Evolutionary conservation across 2,888 invertebrate genomes (phyloP), one percentile per base, ranked within the genome.

Genomic region (Drosophila anceps): DNA sequence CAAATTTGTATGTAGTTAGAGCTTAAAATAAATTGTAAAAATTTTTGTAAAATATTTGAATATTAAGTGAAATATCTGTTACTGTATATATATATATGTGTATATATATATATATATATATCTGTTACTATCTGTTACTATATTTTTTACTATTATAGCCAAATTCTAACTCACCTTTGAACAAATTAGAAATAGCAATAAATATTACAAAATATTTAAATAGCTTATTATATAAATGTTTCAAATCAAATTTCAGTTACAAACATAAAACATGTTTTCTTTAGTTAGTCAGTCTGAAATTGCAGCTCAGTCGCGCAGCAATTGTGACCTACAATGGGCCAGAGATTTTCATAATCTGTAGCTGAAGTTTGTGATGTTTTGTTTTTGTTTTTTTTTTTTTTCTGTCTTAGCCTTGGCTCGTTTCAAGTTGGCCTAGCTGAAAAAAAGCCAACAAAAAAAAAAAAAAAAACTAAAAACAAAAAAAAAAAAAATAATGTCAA

Each of bases 401-500:
- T 31, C 54, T 69, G 70, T 54, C 31, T 71, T 33, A 54, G 65
- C 71, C 71, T 72, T 72, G 71, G 71, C 73, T 72, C 63, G 39
- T 57, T 24, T 51, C 29, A 46, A 57, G 55, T 54, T 69, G 71
- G 70, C 69, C 61, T 61, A 70, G 60, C 60, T 24, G 31, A 33
- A 41, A 58, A 41, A 33, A 33, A 48, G 24, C 18, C 41, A 33
- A 37, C 35, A 27, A 33, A 10, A 44, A 44, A 24, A 31, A 15
- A 27, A 54, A 54, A 12, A 51, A 46, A 33, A 57, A 64, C 66
- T 46, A 15, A 55, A 51, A 54, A 64, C n/a, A n/a, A n/a, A n/a
- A 33, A 57, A 64, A 73, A 53, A 15, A 55, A 51, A 54, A 64
- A 64, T 68, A 74, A 76, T 76, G 74, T 74, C 79, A 79, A 69